Base-by-base conservation (phyloP, 2,113 vertebrate genomes). In the Ginglymostoma cirratum region DNA sequence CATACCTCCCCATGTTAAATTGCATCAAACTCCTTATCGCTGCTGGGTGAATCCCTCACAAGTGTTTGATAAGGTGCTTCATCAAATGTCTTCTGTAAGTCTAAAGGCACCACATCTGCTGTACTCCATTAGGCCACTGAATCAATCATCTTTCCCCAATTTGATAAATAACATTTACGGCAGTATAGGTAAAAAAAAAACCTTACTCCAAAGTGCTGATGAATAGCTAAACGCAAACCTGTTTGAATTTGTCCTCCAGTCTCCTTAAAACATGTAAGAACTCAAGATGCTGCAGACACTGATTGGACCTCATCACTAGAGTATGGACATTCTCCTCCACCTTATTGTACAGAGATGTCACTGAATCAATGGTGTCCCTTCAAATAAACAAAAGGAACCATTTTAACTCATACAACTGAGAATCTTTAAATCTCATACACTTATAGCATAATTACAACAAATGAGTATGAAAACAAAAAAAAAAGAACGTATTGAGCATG, bases 241-340 rank as follows among this genome's bases (percentile, higher is more conserved):
- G 97, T 96, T 78, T 66, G 93, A 99, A 98, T 96, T 98, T 97
- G 0, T 97, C 97, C 96, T 99, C 98, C 6, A 98, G 97, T 96
- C 97, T 97, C 92, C 96, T 97, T 96, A 99, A 97, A 86, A 97
- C 97, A 70, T 96, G 96, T 5, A 99, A 97, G 96, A 98, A 97
- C 95, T 99, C 98, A 78, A 99, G 97, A 61, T 96, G 98, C 96
- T 98, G 97, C 96, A 99, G 97, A 42, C 98, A 98, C 96, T 98
- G 96, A 94, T 99, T 99, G 96, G 99, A 99, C 0, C 97, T 97
- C 65, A 98, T 98, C 97, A 99, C 99, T 89, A 99, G 97, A 27
- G 96, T 96, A 24, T 99, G 99, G 2, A 99, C 98, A 76, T 98
- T 98, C 96, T 99, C 99, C 23, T 99, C 99, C 96, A 99, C 97